A percentile compares a stretch with the other conserved stretches of the same genome.
Evolutionary conservation across 2,797 vertebrate species (phyloP).

Genomic region (Tapirus indicus): DNA sequence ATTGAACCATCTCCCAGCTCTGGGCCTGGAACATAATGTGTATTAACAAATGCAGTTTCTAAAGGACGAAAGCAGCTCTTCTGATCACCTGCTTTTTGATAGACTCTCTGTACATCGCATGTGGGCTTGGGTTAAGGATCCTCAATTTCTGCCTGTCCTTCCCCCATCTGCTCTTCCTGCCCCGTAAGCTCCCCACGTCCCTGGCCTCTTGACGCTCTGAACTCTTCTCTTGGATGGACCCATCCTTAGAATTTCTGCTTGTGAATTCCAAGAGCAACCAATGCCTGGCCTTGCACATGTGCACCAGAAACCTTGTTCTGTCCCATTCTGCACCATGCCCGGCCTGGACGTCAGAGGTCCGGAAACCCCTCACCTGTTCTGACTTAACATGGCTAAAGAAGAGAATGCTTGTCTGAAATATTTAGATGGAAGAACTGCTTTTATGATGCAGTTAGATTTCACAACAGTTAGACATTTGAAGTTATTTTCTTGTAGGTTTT

Average conservation of each 20-base stretch:
- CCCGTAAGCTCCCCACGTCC: rapidly evolving
- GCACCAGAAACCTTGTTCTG: background rate
- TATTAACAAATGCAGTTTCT: too few species aligned
- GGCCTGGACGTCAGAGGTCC: rapidly evolving
- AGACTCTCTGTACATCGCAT: background rate
- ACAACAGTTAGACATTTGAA: background rate
- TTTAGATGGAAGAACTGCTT: background rate
- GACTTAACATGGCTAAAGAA: background rate
- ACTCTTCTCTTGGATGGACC: rapidly evolving
- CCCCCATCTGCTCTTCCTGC: background rate
- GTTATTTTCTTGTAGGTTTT: background rate
- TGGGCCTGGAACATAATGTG: too few species aligned
- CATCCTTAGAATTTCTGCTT: background rate
- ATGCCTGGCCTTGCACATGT: rapidly evolving
- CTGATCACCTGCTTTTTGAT: background rate
- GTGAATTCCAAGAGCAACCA: background rate
- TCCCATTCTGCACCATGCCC: rapidly evolving
- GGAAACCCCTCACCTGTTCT: rapidly evolving
- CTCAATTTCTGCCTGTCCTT: background rate
- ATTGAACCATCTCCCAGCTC: background rate
- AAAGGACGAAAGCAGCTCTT: too few species aligned
- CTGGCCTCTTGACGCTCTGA: rapidly evolving
- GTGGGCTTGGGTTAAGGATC: background rate
- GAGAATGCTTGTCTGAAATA: background rate
- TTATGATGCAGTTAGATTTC: background rate